Base-by-base conservation (phyloP, 2,113 vertebrate genomes). In the Gorsachius goisagi region DNA sequence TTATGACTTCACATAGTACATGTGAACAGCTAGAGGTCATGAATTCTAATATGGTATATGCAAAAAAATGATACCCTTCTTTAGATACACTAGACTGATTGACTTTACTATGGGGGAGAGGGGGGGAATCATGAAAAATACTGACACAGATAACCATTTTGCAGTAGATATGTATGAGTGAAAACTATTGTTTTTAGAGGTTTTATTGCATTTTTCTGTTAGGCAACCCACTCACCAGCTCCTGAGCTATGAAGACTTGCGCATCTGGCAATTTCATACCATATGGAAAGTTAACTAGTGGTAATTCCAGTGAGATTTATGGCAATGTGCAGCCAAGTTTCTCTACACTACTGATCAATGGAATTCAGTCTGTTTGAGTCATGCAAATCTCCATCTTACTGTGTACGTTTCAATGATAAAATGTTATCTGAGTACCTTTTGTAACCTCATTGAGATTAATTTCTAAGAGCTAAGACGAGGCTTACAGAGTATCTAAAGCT, bases 231-330 rank as follows among this genome's bases (percentile, higher is more conserved):
- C 37, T 91, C 44, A 33, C 28, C 50, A 71, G 14, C 30, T 49
- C 67, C 45, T 79, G 64, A 86, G 21, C n/a, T 28, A 44, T 66
- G 30, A 90, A 64, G 23, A 78, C 22, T 32, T 77, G 76, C 56
- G 80, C 27, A 47, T 59, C 56, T 92, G 82, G 37, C 37, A 76
- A 47, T 92, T 95, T 93, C 71, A 83, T 28, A 83, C 24, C 23
- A 72, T 49, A 33, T 44, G 62, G 55, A 41, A 95, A 95, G 56
- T 69, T 86, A 89, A 86, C 58, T 55, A 68, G 49, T 76, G 55
- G 72, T 74, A 93, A 92, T 95, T 96, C 63, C 24, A 7, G 39
- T 76, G 78, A 92, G 26, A 85, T 60, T 39, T 77, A 85, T 86
- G 56, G 4, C 71, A 95, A 49, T 28, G 26, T 78, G 77, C 56